These are phyloP conservation scores for Enteromius treurensis DNA, from an alignment of 2,797 vertebrate genomes.

Conservation along the genomic window DNA sequence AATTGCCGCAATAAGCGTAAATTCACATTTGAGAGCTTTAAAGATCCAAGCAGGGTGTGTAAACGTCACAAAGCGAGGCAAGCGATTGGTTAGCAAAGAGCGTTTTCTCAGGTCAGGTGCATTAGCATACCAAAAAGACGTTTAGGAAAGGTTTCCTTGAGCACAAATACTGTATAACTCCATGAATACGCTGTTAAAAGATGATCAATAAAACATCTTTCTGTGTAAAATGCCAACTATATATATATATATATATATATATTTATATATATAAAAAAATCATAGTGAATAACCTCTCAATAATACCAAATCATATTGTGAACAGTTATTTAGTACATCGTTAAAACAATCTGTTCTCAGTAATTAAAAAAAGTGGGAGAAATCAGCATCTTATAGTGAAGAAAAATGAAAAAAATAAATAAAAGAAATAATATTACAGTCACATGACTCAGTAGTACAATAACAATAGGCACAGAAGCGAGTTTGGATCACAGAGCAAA, in stretches of 20 bases:
- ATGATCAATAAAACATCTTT: constrained; percentile 64
- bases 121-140: background rate
- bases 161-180: constrained; percentile 34
- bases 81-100: constrained; percentile 1
- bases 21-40: constrained; percentile 31
- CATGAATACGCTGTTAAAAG: constrained; percentile 15
- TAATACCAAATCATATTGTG: constrained; percentile 54
- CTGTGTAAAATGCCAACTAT: constrained; percentile 14
- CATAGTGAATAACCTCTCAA: background rate
- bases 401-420: constrained; percentile 73
- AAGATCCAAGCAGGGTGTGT: constrained; percentile 5
- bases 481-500: constrained; percentile 56
- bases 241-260: constrained; percentile 10
- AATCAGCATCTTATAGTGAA: constrained; percentile 64
- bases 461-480: constrained; percentile 69
- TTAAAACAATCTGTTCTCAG: constrained; percentile 60
- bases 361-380: constrained; percentile 60
- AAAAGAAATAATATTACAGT: constrained; percentile 61
- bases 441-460: constrained; percentile 76
- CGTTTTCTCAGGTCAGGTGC: background rate
- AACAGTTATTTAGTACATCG: constrained; percentile 64
- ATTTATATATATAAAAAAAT: background rate
- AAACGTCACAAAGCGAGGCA: background rate
- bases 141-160: background rate
- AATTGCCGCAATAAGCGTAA: background rate